phyloP scores from a whole-genome alignment of 2,113 vertebrate species.

The Proteles cristata region DNA sequence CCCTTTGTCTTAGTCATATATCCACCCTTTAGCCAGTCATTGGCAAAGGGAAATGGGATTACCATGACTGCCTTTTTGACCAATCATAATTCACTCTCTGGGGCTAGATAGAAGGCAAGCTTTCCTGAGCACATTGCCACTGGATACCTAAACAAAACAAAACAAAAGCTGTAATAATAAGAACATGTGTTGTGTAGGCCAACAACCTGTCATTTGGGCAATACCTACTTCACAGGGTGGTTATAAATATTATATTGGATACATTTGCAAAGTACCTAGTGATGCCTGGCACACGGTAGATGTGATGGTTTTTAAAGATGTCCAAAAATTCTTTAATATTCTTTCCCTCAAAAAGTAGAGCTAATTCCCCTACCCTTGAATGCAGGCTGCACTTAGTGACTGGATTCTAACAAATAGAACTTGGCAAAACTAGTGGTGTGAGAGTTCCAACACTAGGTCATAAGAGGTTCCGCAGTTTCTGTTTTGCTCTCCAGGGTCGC shows the following conservation, averaged over 20 bases:
- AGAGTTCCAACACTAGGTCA: background rate
- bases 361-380: background rate
- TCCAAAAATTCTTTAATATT: background rate
- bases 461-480: background rate
- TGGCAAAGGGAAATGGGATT: background rate
- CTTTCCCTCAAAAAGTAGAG: background rate
- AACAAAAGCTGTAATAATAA: background rate
- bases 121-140: background rate
- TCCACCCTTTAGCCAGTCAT: background rate
- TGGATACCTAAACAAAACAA: background rate
- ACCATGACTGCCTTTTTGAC: background rate
- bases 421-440: background rate
- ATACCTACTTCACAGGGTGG: background rate
- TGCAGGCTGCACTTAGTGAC: background rate
- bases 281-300: background rate
- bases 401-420: conserved; percentile 18
- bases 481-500: background rate
- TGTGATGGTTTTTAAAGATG: background rate
- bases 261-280: background rate
- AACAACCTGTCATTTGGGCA: background rate
- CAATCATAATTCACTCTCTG: background rate
- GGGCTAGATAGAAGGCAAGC: background rate
- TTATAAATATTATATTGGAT: background rate
- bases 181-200: background rate
- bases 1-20: background rate